Percentiles rank a stretch among this genome's conserved stretches.
phyloP scores from a whole-genome alignment of 2,797 vertebrate genomes.

The Poecilia velifera region DNA sequence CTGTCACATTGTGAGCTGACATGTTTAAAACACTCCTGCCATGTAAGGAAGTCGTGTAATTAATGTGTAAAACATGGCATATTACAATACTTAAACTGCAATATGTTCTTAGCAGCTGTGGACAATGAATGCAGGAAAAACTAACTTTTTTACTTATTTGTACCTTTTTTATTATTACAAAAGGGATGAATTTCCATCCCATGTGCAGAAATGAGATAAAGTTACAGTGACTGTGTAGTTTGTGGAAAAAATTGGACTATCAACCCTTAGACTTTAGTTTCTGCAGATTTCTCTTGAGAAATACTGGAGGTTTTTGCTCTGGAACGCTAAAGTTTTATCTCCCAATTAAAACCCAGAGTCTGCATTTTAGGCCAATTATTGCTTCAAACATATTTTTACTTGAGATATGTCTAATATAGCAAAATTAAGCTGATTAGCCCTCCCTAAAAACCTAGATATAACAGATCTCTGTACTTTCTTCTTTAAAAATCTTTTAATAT shows the following conservation, averaged over 20 bases:
- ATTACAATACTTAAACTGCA: not conserved
- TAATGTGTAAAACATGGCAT: not conserved
- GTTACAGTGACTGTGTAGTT: not conserved
- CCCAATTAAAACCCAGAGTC: not conserved
- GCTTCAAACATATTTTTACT: not conserved
- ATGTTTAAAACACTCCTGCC: conserved; percentile 18
- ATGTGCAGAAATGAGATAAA: not conserved
- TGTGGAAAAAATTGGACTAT: not conserved
- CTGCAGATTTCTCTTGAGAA: not conserved
- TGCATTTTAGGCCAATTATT: not conserved
- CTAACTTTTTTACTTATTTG: not conserved
- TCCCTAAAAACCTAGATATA: not conserved
- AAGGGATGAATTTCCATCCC: not conserved
- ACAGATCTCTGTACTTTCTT: not conserved
- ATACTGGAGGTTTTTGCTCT: not conserved
- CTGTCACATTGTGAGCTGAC: conserved; percentile 14
- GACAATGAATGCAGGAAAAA: not conserved
- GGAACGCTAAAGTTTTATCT: not conserved
- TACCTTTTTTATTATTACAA: not conserved
- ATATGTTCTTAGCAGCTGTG: not conserved
- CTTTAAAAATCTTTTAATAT: too few species aligned
- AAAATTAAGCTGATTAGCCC: not conserved
- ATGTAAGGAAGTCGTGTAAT: not conserved
- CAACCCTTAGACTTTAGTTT: not conserved
- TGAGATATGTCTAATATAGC: not conserved